phyloP scores from a whole-genome alignment of 2,113 vertebrate genomes.

The Dipodomys stephensi region DNA sequence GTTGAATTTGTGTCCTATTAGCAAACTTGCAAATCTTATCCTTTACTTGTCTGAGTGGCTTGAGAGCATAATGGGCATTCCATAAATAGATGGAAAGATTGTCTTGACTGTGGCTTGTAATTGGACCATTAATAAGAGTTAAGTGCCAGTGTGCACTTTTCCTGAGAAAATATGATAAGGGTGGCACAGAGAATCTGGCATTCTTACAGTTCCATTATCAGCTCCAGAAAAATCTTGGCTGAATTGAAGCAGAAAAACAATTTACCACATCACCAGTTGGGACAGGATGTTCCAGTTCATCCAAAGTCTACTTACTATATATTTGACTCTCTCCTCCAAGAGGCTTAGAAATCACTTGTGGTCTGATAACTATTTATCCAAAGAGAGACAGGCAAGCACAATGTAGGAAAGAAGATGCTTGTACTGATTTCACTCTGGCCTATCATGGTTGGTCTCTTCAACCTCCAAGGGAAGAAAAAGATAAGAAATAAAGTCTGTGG shows the following conservation, averaged over 20 bases:
- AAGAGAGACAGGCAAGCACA: slow-evolving; percentile 52
- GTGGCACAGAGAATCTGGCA: slow-evolving; percentile 69
- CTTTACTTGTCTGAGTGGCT: slow-evolving; percentile 36
- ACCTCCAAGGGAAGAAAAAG: slow-evolving; percentile 30
- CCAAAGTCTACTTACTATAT: slow-evolving; percentile 66
- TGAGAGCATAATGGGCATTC: slow-evolving; percentile 4
- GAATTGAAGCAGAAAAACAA: slow-evolving; percentile 84
- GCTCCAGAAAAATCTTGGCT: slow-evolving; percentile 77
- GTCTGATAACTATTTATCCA: slow-evolving; percentile 63
- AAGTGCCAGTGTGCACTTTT: slow-evolving; percentile 60
- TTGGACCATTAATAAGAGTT: slow-evolving; percentile 66
- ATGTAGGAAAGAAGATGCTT: slow-evolving; percentile 58
- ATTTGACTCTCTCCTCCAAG: slow-evolving; percentile 57
- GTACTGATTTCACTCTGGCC: slow-evolving; percentile 50
- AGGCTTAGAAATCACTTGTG: slow-evolving; percentile 59
- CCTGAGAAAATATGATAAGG: slow-evolving; percentile 75
- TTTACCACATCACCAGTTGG: slow-evolving; percentile 81
- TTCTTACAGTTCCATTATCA: slow-evolving; percentile 70
- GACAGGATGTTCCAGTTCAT: slow-evolving; percentile 71
- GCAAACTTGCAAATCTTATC: slow-evolving; percentile 52
- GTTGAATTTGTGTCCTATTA: slow-evolving; percentile 31
- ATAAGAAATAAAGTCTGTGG: slow-evolving; percentile 58
- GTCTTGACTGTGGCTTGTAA: slow-evolving; percentile 19
- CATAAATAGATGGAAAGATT: slow-evolving; percentile 61
- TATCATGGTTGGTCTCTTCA: slow-evolving; percentile 28